Conservation (phyloP, 2,888 invertebrate species). For the Leucoma salicis region DNA sequence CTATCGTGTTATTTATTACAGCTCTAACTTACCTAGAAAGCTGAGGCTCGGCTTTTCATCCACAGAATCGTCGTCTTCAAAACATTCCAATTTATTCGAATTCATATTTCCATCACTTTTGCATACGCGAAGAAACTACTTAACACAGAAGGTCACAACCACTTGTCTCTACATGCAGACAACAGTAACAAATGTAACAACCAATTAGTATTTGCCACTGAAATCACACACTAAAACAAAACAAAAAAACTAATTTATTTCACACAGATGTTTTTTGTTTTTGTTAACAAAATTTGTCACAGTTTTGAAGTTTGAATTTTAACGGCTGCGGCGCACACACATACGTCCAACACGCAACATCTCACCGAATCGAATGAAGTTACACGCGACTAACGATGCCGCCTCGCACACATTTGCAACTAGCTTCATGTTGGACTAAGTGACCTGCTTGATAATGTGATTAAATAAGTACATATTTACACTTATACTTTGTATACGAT, state of each 20-base stretch:
- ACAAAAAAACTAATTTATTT: conserved; percentile 18
- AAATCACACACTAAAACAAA: conserved; percentile 29
- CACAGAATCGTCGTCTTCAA: conserved; percentile 68
- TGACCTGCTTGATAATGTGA: conserved; percentile 74
- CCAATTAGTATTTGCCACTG: conserved; percentile 24
- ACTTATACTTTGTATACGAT: conserved; percentile 45
- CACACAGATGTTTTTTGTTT: conserved; percentile 31
- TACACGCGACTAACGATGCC: conserved; percentile 21
- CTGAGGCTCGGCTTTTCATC: conserved; percentile 76
- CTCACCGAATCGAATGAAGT: conserved; percentile 68
- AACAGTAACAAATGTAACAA: conserved; percentile 32
- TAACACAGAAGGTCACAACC: conserved; percentile 65
- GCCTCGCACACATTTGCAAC: conserved; percentile 42
- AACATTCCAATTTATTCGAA: conserved; percentile 78
- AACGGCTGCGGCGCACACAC: conserved; percentile 58
- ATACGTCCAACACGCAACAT: conserved; percentile 55
- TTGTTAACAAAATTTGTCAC: conserved; percentile 26
- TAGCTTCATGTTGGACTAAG: conserved; percentile 54
- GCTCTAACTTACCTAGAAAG: conserved; percentile 70
- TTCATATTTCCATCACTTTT: conserved; percentile 65
- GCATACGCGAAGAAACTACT: conserved; percentile 47
- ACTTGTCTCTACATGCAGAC: conserved; percentile 66
- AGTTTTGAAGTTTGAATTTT: conserved; percentile 54
- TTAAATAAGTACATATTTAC: conserved; percentile 61
- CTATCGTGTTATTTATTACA: conserved; percentile 1